Percentiles rank a stretch among this genome's conserved stretches.
Conservation (phyloP, 1,140 invertebrate genomes). For the Thalassaphorura encarpata region DNA sequence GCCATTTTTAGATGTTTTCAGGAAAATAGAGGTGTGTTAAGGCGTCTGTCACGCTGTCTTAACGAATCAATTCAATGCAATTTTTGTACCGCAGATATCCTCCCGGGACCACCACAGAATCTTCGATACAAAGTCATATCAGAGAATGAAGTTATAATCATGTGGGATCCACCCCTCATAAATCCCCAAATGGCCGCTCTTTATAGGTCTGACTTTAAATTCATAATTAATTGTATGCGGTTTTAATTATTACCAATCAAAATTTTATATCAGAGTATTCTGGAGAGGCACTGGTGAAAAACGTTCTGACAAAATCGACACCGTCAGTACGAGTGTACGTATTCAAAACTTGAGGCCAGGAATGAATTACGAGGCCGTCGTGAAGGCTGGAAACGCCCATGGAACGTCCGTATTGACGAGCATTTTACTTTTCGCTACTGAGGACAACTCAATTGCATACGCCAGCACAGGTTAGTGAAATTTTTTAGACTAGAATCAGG, state of each 20-base stretch:
- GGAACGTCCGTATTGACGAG: constrained; percentile 62
- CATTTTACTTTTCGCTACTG: constrained; percentile 58
- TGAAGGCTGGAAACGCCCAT: constrained; percentile 68
- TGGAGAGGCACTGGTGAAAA: constrained; percentile 42
- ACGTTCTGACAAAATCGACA: constrained; percentile 53
- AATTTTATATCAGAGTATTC: constrained; percentile 39
- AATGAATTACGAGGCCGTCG: constrained; percentile 61
- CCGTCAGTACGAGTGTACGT: constrained; percentile 53
- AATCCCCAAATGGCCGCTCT: constrained; percentile 71
- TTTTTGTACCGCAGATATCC: constrained; percentile 36
- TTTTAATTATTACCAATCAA: constrained; percentile 4
- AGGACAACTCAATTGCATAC: constrained; percentile 55
- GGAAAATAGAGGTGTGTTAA: constrained; percentile 53
- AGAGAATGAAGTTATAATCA: constrained; percentile 47
- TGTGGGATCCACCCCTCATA: constrained; percentile 66
- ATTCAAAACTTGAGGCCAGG: constrained; percentile 58
- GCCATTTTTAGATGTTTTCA: constrained; percentile 69
- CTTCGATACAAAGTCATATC: constrained; percentile 52
- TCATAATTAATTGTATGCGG: constrained; percentile 19
- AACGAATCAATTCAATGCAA: neutral
- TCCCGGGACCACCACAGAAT: constrained; percentile 67
- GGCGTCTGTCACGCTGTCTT: neutral
- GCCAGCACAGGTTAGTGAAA: constrained; percentile 48
- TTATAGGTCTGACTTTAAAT: constrained; percentile 46
- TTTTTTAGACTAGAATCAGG: no score